These are phyloP conservation scores for Contarinia nasturtii DNA, from an alignment of 1,140 invertebrate species.

Conservation along the genomic window DNA sequence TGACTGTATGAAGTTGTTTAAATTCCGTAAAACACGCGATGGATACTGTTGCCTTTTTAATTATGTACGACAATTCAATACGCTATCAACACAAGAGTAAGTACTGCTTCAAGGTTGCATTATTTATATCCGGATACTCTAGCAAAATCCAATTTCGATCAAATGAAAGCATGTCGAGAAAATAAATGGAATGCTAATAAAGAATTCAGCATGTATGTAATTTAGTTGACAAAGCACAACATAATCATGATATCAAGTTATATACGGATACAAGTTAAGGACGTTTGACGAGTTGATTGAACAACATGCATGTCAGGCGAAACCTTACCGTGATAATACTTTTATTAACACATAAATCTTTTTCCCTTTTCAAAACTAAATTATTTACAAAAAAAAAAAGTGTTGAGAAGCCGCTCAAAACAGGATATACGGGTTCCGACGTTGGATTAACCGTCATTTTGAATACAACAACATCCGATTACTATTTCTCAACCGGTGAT, in stretches of 20 bases:
- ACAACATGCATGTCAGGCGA: too few relatives aligned
- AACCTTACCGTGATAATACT: too few relatives aligned
- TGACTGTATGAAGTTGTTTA: not conserved
- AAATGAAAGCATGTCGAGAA: too few relatives aligned
- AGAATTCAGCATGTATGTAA: not conserved
- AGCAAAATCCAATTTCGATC: not conserved
- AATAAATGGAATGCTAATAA: too few relatives aligned
- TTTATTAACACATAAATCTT: too few relatives aligned
- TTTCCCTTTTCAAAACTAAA: too few relatives aligned
- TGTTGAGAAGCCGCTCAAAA: not conserved
- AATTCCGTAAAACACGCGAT: not conserved
- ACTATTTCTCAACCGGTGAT: not conserved
- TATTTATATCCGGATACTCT: not conserved
- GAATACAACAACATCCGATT: not conserved
- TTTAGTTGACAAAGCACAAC: not conserved
- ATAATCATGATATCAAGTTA: not conserved
- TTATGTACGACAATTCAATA: not conserved
- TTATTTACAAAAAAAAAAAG: too few relatives aligned
- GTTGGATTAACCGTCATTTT: not conserved
- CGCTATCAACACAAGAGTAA: not conserved
- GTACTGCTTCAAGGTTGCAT: not conserved
- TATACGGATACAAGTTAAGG: not conserved
- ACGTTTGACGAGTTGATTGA: not conserved
- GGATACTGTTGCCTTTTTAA: not conserved
- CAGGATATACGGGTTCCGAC: not conserved